These are phyloP conservation scores for Oreochromis mossambicus DNA, from an alignment of 2,797 vertebrate genomes.

Conservation along the genomic window DNA sequence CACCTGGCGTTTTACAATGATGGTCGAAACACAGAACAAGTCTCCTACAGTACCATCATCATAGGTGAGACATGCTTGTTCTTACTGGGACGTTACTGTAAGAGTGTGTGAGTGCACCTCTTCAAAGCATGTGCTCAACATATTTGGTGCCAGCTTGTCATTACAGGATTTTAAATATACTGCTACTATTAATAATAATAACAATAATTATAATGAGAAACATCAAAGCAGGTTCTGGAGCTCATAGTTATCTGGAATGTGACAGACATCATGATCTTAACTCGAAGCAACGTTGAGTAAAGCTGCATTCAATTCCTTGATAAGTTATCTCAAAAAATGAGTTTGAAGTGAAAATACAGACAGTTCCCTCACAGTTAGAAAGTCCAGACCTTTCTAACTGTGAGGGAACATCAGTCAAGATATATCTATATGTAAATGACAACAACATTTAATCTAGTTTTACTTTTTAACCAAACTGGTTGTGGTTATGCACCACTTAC, in stretches of 20 bases:
- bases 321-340: not conserved
- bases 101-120: not conserved
- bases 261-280: not conserved
- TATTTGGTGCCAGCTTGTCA: not conserved
- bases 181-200: not conserved
- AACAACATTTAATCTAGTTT: not conserved
- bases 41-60: constrained; percentile 92
- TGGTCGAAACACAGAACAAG: constrained; percentile 89
- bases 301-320: not conserved
- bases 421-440: not conserved
- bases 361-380: too few species aligned
- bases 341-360: not conserved
- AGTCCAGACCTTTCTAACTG: not conserved
- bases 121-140: not conserved
- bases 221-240: not conserved
- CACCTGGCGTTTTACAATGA: constrained; percentile 98
- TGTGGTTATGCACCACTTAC: not conserved
- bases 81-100: not conserved
- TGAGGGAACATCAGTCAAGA: not conserved
- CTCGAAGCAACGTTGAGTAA: not conserved
- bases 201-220: not conserved
- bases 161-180: not conserved
- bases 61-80: constrained; percentile 81
- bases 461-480: not conserved
- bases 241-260: not conserved